Base-by-base conservation (phyloP, 2,888 invertebrate species). In the Synergus gifuensis region DNA sequence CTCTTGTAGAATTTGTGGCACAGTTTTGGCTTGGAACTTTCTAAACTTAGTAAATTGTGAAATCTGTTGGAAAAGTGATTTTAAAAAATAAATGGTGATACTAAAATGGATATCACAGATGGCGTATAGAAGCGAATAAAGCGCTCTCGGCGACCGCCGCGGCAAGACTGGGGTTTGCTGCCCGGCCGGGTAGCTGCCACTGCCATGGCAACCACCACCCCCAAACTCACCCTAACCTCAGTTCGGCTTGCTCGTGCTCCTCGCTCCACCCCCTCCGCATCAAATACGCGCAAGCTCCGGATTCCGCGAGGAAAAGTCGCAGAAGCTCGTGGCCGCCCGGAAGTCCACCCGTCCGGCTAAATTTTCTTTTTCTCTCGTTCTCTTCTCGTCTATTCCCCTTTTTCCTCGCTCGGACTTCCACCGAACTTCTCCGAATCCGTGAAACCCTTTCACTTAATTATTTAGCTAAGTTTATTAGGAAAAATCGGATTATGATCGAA, bases 121-220 rank as follows among this genome's bases (percentile, higher is more conserved):
- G 49, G 16, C 18, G 46, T 40, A n/a, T 36, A 63, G 28, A 64
- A 64, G 60, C 76, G 58, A 77, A 81, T 83, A 87, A 84, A 85
- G 87, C 87, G 87, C 89, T 87, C 87, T 88, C 86, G 88, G 87
- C 84, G 85, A 89, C 87, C 88, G 91, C 89, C 91, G 90, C 91
- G 91, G 90, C 90, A 90, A 91, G 90, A 91, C 91, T 91, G 89
- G 89, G 90, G 87, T 88, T 86, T 86, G 90, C 89, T 90, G 88
- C 90, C 90, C 89, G 91, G 91, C 91, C 91, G 90, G 91, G 91
- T 90, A 90, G 91, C 91, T 91, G 87, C 91, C 91, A 90, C 90
- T 22, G 62, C 62, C 62, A 18, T 54, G 90, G 91, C 90, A 90
- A 91, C 90, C 90, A 84, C 86, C 87, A 86, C 87, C 89, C 84